Percentiles rank a stretch among this genome's conserved stretches.
Evolutionary conservation across 1,140 invertebrate genomes (phyloP).

Genomic region (Apis cerana): DNA sequence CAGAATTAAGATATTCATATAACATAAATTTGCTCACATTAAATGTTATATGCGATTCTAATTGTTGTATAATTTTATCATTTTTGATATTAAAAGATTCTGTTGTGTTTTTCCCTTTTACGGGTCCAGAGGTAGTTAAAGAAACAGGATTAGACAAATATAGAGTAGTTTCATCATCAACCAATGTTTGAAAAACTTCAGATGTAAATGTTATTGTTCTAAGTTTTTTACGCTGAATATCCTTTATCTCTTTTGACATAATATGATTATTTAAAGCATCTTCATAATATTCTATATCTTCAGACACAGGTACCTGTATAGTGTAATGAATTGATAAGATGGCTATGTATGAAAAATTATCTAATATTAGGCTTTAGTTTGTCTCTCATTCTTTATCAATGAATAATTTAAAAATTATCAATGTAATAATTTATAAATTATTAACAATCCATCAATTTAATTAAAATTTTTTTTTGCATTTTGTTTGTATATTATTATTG

Average conservation of each 20-base stretch:
- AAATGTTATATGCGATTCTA: conserved; percentile 33
- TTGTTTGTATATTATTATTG: neutral
- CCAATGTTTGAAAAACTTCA: conserved; percentile 71
- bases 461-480: neutral
- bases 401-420: neutral
- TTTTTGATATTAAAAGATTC: conserved; percentile 1
- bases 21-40: conserved; percentile 49
- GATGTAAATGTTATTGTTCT: conserved; percentile 71
- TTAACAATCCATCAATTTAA: conserved; percentile 17
- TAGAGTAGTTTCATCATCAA: conserved; percentile 70
- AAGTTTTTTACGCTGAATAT: conserved; percentile 67
- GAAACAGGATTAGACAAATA: conserved; percentile 53
- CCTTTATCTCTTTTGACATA: conserved; percentile 58
- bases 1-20: conserved; percentile 30
- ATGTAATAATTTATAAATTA: conserved; percentile 10
- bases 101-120: conserved; percentile 22
- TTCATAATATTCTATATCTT: conserved; percentile 64
- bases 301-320: conserved; percentile 60
- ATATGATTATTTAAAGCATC: conserved; percentile 60
- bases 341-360: conserved; percentile 40
- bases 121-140: conserved; percentile 36
- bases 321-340: conserved; percentile 42
- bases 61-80: conserved; percentile 36
- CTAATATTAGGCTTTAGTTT: conserved; percentile 44
- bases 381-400: conserved; percentile 72